Percentiles rank a stretch among this genome's conserved stretches.
Conservation (phyloP, 1,140 invertebrate genomes). For the Zaprionus vittiger region DNA sequence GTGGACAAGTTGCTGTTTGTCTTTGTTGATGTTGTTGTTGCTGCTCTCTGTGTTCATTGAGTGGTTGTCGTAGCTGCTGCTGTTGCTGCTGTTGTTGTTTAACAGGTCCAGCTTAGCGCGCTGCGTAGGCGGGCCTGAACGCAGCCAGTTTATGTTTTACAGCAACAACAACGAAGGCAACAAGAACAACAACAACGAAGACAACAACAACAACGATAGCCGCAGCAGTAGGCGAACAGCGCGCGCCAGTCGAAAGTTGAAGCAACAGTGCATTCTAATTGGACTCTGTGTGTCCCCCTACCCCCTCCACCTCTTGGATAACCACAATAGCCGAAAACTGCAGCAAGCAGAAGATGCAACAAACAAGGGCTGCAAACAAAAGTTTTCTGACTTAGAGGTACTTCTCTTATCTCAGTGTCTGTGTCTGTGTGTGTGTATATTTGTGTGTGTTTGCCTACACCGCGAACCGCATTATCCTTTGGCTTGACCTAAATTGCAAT, state of each 20-base stretch:
- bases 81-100: constrained; percentile 32
- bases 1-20: constrained; percentile 18
- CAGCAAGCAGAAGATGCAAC: constrained; percentile 40
- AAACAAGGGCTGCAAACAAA: constrained; percentile 48
- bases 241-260: constrained; percentile 54
- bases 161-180: constrained; percentile 20
- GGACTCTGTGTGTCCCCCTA: constrained; percentile 29
- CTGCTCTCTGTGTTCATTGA: constrained; percentile 5
- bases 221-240: constrained; percentile 22
- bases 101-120: constrained; percentile 51
- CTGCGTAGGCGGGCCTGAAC: constrained; percentile 73
- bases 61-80: constrained; percentile 21
- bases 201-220: constrained; percentile 32
- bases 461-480: constrained; percentile 68
- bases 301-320: not conserved
- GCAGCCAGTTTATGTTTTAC: constrained; percentile 55
- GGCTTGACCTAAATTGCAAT: constrained; percentile 74
- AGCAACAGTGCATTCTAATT: constrained; percentile 66
- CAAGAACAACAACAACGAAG: constrained; percentile 19
- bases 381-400: constrained; percentile 48
- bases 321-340: constrained; percentile 49
- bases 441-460: constrained; percentile 32
- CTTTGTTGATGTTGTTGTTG: constrained; percentile 27
- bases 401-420: constrained; percentile 23
- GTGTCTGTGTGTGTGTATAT: not conserved